Evolutionary conservation across 2,113 vertebrate species (phyloP).

Genomic region (Hemicordylus capensis): DNA sequence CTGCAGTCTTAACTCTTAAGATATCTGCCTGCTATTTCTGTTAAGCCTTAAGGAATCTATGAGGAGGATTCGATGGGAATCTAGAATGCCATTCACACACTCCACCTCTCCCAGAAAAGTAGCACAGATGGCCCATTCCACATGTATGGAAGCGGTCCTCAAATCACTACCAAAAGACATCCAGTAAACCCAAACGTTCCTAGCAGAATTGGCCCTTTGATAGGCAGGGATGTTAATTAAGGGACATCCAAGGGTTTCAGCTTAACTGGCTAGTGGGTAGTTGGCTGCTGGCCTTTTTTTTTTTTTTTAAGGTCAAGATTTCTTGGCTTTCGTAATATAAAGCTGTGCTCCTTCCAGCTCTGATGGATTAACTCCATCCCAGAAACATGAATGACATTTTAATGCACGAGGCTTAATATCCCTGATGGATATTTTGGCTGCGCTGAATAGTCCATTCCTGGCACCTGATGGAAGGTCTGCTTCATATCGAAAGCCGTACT

Average conservation of each 20-base stretch:
- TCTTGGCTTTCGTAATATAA: not conserved
- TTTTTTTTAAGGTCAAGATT: no score
- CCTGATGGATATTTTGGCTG: conserved; percentile 7
- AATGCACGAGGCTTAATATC: not conserved
- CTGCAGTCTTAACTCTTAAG: no score
- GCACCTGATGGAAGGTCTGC: not conserved
- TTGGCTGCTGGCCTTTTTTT: not conserved
- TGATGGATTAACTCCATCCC: conserved; percentile 2
- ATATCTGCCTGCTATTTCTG: no score
- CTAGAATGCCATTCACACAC: no score
- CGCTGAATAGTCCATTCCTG: not conserved
- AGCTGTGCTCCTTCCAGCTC: not conserved
- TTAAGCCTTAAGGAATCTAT: not conserved
- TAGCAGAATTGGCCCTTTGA: not conserved
- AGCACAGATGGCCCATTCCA: no score
- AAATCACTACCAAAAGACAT: not conserved
- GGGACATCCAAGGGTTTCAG: not conserved
- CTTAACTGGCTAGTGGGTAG: not conserved
- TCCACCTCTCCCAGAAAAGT: not conserved
- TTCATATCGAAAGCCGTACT: not conserved
- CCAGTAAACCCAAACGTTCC: not conserved
- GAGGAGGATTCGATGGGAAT: not conserved
- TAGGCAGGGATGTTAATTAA: not conserved
- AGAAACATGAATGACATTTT: not conserved
- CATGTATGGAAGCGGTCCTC: not conserved